phyloP scores from a whole-genome alignment of 2,113 vertebrate genomes.

The Castor canadensis region DNA sequence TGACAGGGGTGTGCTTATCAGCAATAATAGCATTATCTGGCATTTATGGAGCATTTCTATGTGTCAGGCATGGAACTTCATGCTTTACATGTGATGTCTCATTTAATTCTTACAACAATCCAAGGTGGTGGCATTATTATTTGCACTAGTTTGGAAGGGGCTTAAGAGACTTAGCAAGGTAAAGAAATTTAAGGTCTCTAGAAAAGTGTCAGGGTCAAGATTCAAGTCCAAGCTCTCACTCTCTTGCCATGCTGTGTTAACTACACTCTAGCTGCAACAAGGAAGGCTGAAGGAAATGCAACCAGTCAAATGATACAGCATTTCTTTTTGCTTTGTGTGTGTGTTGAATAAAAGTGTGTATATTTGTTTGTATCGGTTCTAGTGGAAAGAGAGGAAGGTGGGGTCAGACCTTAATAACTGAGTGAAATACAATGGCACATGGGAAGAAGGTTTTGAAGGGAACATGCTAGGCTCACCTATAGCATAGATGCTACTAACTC shows the following conservation, averaged over 20 bases:
- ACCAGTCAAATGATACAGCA: rapidly evolving
- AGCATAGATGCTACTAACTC: neutral
- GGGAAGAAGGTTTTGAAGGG: neutral
- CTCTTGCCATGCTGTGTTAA: neutral
- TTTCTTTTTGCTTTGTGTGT: neutral
- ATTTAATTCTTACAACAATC: neutral
- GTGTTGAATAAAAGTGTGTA: neutral
- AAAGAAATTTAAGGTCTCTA: conserved; percentile 23
- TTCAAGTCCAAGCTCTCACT: neutral
- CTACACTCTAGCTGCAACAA: neutral
- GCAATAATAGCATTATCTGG: neutral
- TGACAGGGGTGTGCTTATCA: neutral
- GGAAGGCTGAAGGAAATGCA: neutral
- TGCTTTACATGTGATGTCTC: neutral
- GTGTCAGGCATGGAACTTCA: neutral
- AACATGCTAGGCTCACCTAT: neutral
- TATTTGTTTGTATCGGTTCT: neutral
- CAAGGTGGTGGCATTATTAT: neutral
- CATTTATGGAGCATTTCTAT: neutral
- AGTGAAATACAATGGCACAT: neutral
- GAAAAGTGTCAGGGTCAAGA: neutral
- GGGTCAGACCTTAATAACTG: neutral
- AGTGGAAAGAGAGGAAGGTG: neutral
- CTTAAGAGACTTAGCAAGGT: neutral
- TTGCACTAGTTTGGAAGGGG: neutral